Evolutionary conservation across 2,888 invertebrate genomes (phyloP).

Genomic region (Epirrita christyi): DNA sequence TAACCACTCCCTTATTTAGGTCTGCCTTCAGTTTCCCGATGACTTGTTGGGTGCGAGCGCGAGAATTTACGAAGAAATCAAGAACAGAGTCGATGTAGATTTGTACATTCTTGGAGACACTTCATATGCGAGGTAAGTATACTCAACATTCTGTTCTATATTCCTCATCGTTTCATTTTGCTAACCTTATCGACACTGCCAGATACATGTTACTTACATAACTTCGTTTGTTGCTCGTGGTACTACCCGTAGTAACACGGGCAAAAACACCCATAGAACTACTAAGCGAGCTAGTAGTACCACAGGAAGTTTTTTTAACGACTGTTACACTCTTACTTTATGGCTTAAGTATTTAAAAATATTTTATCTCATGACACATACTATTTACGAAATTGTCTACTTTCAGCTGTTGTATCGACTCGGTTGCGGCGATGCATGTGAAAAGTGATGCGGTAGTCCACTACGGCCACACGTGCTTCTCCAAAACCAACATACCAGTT

Average conservation of each 20-base stretch:
- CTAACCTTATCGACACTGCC: too few relatives aligned
- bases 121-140: slow-evolving; percentile 90
- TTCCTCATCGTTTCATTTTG: too few relatives aligned
- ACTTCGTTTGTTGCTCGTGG: too few relatives aligned
- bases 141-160: slow-evolving; percentile 16
- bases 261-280: too few relatives aligned
- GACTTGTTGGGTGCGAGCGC: slow-evolving; percentile 88
- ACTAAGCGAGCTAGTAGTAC: too few relatives aligned
- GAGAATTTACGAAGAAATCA: slow-evolving; percentile 86
- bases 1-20: slow-evolving; percentile 74
- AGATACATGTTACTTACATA: too few relatives aligned
- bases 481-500: slow-evolving; percentile 90
- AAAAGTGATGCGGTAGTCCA: slow-evolving; percentile 94
- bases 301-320: too few relatives aligned
- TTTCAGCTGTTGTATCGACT: slow-evolving; percentile 94
- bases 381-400: background rate
- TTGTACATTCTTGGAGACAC: slow-evolving; percentile 95
- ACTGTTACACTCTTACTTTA: too few relatives aligned
- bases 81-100: slow-evolving; percentile 72
- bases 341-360: too few relatives aligned
- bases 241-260: too few relatives aligned
- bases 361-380: background rate
- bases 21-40: slow-evolving; percentile 97
- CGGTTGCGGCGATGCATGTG: slow-evolving; percentile 95
- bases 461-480: slow-evolving; percentile 95